These are phyloP conservation scores for Stercorarius parasiticus DNA, from an alignment of 2,113 vertebrate species.

Conservation along the genomic window DNA sequence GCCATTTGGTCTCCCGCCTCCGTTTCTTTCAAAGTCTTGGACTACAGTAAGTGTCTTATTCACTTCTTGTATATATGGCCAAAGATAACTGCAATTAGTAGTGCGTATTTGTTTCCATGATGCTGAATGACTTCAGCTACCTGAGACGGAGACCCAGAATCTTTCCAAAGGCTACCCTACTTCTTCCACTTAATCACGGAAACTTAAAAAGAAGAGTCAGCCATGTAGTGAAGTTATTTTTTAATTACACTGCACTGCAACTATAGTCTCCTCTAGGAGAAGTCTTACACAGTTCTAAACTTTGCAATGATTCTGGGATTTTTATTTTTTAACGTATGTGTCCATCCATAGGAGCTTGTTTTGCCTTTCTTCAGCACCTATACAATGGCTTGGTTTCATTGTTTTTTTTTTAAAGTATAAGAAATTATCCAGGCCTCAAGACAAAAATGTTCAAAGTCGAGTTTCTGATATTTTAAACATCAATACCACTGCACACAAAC, in stretches of 20 bases:
- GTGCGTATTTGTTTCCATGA: neutral
- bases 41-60: neutral
- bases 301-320: neutral
- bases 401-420: neutral
- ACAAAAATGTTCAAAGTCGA: neutral
- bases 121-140: neutral
- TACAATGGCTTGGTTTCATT: neutral
- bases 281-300: neutral
- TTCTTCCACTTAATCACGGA: neutral
- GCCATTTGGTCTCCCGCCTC: neutral
- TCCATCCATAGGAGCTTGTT: neutral
- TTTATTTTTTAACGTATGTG: neutral
- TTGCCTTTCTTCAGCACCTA: neutral
- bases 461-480: slow-evolving; percentile 39
- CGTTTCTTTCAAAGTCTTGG: neutral
- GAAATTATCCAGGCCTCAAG: neutral
- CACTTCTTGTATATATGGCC: neutral
- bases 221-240: neutral
- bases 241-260: neutral
- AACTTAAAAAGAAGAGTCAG: neutral
- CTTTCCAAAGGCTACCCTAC: neutral
- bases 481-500: neutral
- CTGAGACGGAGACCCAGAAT: neutral
- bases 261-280: neutral
- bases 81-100: neutral